Conservation (phyloP, 2,797 vertebrate species). For the Cyclopterus lumpus region DNA sequence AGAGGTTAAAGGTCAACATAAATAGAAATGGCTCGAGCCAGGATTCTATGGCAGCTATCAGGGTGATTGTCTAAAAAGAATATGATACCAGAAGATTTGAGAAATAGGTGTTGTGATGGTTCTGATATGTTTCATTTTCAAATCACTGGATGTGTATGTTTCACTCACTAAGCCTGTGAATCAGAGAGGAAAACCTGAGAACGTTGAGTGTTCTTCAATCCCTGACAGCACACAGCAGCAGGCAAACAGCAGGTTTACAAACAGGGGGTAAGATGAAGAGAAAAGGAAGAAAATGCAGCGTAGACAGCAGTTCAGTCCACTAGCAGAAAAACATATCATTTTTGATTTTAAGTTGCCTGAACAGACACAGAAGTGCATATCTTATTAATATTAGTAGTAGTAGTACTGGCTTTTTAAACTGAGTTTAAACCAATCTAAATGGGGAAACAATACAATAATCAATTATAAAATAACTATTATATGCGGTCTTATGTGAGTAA, state of each 20-base stretch:
- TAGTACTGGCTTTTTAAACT: not conserved
- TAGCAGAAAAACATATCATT: not conserved
- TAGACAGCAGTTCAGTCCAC: slow-evolving; percentile 61
- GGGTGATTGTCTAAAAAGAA: not conserved
- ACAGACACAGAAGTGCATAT: not conserved
- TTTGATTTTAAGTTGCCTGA: not conserved
- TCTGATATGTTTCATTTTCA: not conserved
- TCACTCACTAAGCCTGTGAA: not conserved
- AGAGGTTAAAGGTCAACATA: not conserved
- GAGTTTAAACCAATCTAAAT: not conserved
- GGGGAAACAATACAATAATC: not conserved
- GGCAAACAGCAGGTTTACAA: slow-evolving; percentile 39
- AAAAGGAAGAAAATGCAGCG: slow-evolving; percentile 17
- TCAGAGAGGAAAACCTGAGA: not conserved
- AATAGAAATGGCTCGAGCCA: not conserved
- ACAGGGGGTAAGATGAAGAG: slow-evolving; percentile 32
- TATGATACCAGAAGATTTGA: not conserved
- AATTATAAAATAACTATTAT: not conserved
- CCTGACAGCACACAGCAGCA: slow-evolving; percentile 72
- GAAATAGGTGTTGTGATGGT: not conserved
- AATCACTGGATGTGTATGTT: not conserved
- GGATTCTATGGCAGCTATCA: not conserved
- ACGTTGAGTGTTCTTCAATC: slow-evolving; percentile 49
- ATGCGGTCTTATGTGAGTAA: not conserved
- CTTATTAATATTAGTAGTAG: not conserved